Evolutionary conservation across 2,888 invertebrate species (phyloP), one percentile per base, ranked within the genome.

Genomic region (Limnephilus marmoratus): DNA sequence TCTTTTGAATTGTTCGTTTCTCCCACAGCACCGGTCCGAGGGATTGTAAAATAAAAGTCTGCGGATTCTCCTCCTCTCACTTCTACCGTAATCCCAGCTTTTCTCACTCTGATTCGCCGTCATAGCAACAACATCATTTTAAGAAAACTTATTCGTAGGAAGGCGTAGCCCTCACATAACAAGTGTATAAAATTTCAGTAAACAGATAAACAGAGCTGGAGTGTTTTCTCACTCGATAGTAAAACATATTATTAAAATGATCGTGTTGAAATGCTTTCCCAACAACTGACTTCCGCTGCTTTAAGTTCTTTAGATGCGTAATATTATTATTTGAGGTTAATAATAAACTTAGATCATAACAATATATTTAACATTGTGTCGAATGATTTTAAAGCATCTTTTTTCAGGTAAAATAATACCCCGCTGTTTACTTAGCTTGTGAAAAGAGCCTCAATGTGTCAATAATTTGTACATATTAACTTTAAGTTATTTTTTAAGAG

Each of bases 381-480:
- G 68, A 68, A 24, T 24, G 68, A 68, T 68, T 68, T 24, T 24
- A 68, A n/a, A 24, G 18, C 18, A 24, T 68, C 7, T 68, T 24
- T 68, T 41, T 68, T 68, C 3, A 68, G 7, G n/a, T 24, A 24
- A 24, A 24, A 24, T 24, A 68, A 24, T 68, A 0, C 68, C 68
- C 68, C 3, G 37, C 83, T 83, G 24, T 83, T 37, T n/a, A 37
- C 37, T 83, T 37, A 83, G 83, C 83, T 83, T 83, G 37, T 83
- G 24, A 68, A 68, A 18, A 68, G 24, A 68, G 1, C 68, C 24
- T 68, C 24, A 34, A 24, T 83, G 24, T 83, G 34, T 83, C 18
- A 34, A 83, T 83, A 83, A 37, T 83, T 83, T 41, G 83, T 83
- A 83, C 37, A 37, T 37, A 83, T 83, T 83, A 83, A 83, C 7